Conservation (phyloP, 2,797 vertebrate genomes). For the Periparus ater region DNA sequence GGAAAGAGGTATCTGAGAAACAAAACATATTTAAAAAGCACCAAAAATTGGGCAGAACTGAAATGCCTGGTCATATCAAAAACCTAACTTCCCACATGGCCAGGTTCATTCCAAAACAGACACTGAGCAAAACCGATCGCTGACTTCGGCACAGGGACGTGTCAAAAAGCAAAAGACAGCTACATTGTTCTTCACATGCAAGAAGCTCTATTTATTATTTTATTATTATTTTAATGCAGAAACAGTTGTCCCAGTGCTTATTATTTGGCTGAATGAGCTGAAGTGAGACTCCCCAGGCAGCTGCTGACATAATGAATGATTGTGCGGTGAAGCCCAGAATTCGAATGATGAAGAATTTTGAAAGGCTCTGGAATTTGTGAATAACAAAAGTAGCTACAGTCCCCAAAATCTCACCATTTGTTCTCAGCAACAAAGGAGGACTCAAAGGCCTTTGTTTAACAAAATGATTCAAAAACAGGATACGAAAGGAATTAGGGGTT, state of each 20-base stretch:
- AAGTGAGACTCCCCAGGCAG: constrained; percentile 72
- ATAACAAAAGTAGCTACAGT: constrained; percentile 75
- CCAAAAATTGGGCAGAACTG: not conserved
- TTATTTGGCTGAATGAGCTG: constrained; percentile 77
- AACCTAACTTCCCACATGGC: not conserved
- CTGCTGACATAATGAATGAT: constrained; percentile 80
- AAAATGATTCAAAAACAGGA: constrained; percentile 78
- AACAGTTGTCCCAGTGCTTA: constrained; percentile 59
- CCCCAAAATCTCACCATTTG: constrained; percentile 77
- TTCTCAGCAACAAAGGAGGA: constrained; percentile 76
- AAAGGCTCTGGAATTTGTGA: constrained; percentile 76
- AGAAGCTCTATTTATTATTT: constrained; percentile 40
- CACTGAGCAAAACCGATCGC: not conserved
- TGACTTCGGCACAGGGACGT: not conserved
- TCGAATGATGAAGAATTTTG: constrained; percentile 76
- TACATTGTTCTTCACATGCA: not conserved
- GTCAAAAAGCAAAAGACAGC: constrained; percentile 6
- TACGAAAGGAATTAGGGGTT: constrained; percentile 74
- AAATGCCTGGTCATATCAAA: not conserved
- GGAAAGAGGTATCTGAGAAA: not conserved
- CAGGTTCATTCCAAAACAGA: not conserved
- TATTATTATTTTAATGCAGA: constrained; percentile 74
- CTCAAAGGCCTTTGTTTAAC: constrained; percentile 78
- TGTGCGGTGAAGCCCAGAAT: constrained; percentile 70
- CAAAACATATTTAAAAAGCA: not conserved